These are phyloP conservation scores for Drymodes brunneopygia DNA, from an alignment of 2,113 vertebrate genomes.

Conservation along the genomic window DNA sequence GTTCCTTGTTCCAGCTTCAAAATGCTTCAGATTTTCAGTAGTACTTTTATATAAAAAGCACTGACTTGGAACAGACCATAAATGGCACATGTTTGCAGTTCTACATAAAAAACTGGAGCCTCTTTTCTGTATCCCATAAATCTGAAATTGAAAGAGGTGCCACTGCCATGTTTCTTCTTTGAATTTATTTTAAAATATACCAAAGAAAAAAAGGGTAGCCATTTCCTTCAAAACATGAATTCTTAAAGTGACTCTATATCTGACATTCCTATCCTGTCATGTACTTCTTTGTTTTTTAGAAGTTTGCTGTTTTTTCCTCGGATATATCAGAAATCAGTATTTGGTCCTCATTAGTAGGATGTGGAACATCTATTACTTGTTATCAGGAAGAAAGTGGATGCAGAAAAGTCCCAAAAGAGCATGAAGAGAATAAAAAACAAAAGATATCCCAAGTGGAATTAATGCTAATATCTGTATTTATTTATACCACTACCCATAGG, in stretches of 20 bases:
- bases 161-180: background rate
- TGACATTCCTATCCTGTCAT: background rate
- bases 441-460: background rate
- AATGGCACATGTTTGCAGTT: background rate
- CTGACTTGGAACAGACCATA: background rate
- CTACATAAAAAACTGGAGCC: background rate
- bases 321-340: background rate
- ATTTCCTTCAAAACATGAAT: background rate
- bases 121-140: background rate
- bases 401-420: background rate
- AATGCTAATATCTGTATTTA: background rate
- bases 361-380: background rate
- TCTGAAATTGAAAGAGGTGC: background rate
- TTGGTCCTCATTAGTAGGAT: background rate
- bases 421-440: background rate
- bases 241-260: background rate
- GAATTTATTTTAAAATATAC: background rate
- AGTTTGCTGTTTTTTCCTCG: background rate
- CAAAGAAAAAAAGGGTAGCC: background rate
- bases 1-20: background rate
- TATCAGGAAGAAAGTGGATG: background rate
- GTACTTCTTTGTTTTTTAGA: background rate
- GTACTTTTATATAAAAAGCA: background rate
- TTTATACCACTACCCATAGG: background rate
- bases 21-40: background rate